Evolutionary conservation across 2,113 vertebrate genomes (phyloP), one percentile per base, ranked within the genome.

Genomic region (Dicaeum eximium): DNA sequence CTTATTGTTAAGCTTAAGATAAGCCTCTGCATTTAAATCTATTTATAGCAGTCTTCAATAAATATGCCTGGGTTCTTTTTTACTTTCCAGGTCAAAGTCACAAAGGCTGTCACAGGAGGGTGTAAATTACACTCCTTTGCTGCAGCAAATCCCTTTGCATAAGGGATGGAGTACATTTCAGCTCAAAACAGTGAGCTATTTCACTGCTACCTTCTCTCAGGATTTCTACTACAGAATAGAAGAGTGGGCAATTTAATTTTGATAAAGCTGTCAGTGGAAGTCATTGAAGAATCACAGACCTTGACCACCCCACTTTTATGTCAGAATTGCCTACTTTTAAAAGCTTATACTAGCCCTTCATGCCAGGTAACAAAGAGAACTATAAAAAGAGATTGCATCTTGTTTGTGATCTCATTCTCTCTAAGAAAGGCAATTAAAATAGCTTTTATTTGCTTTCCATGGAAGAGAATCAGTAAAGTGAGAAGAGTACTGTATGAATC

Each of bases 1-100:
- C 64, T 90, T 80, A 83, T 90, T 84, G 82, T 94, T 94, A 84
- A 92, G 47, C 72, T 90, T 90, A 64, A 93, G 71, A 96, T 96
- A 96, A 94, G 72, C 31, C 72, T 64, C 75, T 64, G 67, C 44
- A 78, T 96, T 96, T 96, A 93, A 80, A 69, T 62, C 90, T 95
- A 92, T 96, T 96, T 96, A 93, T 95, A 96, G 56, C 40, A n/a
- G 57, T 33, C 64, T 83, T 92, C 17, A 1, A 31, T 80, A 90
- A 91, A 27, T 56, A 48, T 45, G 67, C n/a, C 85, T 93, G 79
- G 53, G 30, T 80, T 96, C 44, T 80, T 94, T 95, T 86, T 56
- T 67, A 28, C 85, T 83, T 94, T 78, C 51, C 86, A 88, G 65
- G 90, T 84, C 88, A 86, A 90, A 94, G 67, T 88, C 60, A 80